Percentiles rank a stretch among this genome's conserved stretches.
Evolutionary conservation across 2,113 vertebrate species (phyloP).

Genomic region (Lampris incognitus): DNA sequence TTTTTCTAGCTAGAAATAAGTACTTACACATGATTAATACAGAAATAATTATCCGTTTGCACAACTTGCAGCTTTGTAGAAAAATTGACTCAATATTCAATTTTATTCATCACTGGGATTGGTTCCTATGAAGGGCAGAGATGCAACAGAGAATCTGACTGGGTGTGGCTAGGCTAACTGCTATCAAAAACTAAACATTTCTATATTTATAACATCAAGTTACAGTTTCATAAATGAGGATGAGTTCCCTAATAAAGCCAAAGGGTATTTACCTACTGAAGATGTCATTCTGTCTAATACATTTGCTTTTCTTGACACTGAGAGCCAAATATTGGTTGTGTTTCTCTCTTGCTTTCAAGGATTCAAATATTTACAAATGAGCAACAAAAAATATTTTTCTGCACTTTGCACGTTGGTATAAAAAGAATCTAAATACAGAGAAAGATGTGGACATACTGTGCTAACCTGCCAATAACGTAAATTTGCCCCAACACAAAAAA

Average conservation of each 20-base stretch:
- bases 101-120: slow-evolving; percentile 3
- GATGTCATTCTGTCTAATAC: not conserved
- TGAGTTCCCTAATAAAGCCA: too few species aligned
- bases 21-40: slow-evolving; percentile 31
- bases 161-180: not conserved
- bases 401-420: not conserved
- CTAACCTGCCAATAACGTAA: not conserved
- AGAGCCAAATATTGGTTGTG: slow-evolving; percentile 3
- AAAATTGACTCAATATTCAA: slow-evolving; percentile 23
- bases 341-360: slow-evolving; percentile 12
- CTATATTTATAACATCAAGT: too few species aligned
- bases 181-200: too few species aligned
- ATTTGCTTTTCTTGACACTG: not conserved
- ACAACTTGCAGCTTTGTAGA: slow-evolving; percentile 8
- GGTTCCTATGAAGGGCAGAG: not conserved
- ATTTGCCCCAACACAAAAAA: slow-evolving; percentile 19
- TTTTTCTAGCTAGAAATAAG: slow-evolving; percentile 28
- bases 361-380: slow-evolving; percentile 27
- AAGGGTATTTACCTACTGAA: not conserved
- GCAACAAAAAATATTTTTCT: not conserved
- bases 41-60: not conserved
- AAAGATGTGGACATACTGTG: slow-evolving; percentile 3
- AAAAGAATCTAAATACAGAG: slow-evolving; percentile 8
- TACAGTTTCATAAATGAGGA: too few species aligned
- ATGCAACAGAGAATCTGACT: not conserved